These are phyloP conservation scores for Pionites leucogaster DNA, from an alignment of 2,113 vertebrate genomes.

Conservation along the genomic window DNA sequence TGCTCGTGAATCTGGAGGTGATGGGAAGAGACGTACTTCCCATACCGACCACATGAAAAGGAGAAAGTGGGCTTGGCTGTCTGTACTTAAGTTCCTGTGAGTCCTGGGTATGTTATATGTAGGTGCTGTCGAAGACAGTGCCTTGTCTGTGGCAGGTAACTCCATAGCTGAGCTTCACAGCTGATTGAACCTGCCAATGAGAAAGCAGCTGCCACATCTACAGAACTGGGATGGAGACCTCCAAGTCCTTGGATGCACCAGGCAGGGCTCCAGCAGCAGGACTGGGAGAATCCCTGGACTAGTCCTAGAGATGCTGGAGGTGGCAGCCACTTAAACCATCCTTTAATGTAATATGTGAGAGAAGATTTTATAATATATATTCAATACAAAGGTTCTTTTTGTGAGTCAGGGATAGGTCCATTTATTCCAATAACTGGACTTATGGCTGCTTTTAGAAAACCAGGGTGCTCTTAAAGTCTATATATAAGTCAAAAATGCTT, in stretches of 20 bases:
- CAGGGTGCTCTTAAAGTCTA: background rate
- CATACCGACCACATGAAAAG: background rate
- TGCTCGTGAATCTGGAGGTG: background rate
- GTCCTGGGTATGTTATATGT: background rate
- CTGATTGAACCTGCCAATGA: background rate
- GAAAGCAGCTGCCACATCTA: background rate
- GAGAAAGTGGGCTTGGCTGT: background rate
- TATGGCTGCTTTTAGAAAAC: background rate
- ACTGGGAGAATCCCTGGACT: background rate
- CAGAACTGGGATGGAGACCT: background rate
- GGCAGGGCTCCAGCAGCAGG: background rate
- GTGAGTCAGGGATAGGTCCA: background rate
- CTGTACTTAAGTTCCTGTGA: background rate
- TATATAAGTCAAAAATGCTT: background rate
- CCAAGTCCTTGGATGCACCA: accelerated
- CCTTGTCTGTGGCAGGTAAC: background rate
- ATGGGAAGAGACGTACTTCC: accelerated
- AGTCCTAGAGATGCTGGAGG: background rate
- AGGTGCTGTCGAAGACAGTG: background rate
- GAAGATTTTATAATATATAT: background rate
- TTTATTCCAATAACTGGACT: background rate
- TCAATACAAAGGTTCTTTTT: background rate
- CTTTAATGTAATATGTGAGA: background rate
- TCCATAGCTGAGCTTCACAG: background rate
- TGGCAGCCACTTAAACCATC: background rate